Evolutionary conservation across 2,797 vertebrate genomes (phyloP), one percentile per base, ranked within the genome.

Genomic region (Ciconia nigra): DNA sequence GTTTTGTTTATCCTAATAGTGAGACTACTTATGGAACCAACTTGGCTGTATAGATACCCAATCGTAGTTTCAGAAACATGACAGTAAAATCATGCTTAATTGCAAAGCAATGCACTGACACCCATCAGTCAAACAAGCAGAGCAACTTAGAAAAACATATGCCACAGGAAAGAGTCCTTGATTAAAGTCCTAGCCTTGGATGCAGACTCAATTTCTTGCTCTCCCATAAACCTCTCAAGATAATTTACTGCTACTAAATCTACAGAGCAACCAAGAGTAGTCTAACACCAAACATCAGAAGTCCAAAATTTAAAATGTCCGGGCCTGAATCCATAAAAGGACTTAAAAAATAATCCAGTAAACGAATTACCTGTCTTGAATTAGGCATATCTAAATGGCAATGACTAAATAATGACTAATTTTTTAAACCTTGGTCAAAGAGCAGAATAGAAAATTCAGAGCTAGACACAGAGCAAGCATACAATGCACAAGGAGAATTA

Each of bases 171-270:
- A 25, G 10, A 71, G 39, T 54, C 51, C 31, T 58, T 90, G 65
- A 95, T 90, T 96, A 59, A 62, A 96, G 62, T 37, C 39, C 57
- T 69, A 61, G 46, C 79, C 89, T 90, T 78, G 87, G 83, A 66
- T 58, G 11, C n/a, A 66, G 87, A 41, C 46, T 88, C 61, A 81
- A 82, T 83, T 86, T 89, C 84, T 91, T 89, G 15, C 65, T 94
- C 13, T 83, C 42, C 51, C n/a, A 88, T 83, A 95, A 94, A 94
- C 10, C 13, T 76, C 72, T 92, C 91, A 88, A 62, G 22, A 71
- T 54, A 83, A 91, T 54, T 93, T 86, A 90, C n/a, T 87, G 51
- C 55, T 77, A 77, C 46, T 69, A 82, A 90, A 89, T 59, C 83
- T 55, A 58, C 28, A 66, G 70, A 77, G 11, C 17, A 49, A 37